Evolutionary conservation across 2,888 invertebrate species (phyloP).

Genomic region (Germaria angustata): DNA sequence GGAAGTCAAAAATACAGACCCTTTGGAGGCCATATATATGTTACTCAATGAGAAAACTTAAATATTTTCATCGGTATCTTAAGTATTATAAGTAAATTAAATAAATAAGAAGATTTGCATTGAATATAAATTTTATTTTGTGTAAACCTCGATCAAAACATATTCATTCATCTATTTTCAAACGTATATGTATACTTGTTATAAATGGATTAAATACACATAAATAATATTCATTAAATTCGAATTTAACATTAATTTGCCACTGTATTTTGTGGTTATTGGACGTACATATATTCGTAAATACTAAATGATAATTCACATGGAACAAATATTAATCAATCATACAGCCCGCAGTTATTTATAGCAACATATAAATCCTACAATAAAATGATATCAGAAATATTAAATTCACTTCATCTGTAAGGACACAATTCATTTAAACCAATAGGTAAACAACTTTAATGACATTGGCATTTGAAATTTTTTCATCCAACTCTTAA

Average conservation of each 20-base stretch:
- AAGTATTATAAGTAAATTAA: no score
- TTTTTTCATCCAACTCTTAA: background rate
- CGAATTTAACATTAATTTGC: background rate
- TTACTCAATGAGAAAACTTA: no score
- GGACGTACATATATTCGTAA: background rate
- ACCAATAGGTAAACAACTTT: conserved; percentile 2
- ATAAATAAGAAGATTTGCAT: no score
- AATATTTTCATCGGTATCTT: no score
- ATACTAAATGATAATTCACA: background rate
- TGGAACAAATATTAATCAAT: conserved; percentile 16
- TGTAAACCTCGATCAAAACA: no score
- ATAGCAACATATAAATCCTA: background rate
- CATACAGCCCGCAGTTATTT: background rate
- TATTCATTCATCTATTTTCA: no score
- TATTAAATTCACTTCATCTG: conserved; percentile 1
- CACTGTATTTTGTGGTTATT: background rate
- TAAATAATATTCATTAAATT: no score
- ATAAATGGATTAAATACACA: no score
- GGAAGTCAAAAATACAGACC: no score
- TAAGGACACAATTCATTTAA: conserved; percentile 23
- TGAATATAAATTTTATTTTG: no score
- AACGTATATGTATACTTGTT: no score
- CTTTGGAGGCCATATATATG: no score
- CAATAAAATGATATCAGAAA: background rate
- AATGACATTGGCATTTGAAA: conserved; percentile 17